Evolutionary conservation across 2,797 vertebrate genomes (phyloP).

Genomic region (Pyrrhura leucotis): DNA sequence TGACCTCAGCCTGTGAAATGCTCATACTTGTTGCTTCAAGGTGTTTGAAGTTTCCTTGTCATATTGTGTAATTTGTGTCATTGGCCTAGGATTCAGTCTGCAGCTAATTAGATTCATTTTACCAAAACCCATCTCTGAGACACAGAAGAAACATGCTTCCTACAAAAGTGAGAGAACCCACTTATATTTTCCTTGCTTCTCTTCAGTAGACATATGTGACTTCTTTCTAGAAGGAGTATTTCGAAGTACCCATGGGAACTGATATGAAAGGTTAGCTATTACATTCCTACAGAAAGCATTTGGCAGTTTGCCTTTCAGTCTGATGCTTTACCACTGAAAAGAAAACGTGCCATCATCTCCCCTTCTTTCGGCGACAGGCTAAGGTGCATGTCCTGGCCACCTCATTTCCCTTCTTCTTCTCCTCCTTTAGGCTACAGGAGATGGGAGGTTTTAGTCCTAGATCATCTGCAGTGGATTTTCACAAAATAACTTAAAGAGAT

Average conservation of each 20-base stretch:
- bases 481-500: neutral
- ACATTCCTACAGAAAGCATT: neutral
- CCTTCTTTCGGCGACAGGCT: neutral
- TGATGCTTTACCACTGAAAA: neutral
- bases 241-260: constrained; percentile 20
- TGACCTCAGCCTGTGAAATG: neutral
- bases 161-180: neutral
- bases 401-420: neutral
- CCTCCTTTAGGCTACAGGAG: neutral
- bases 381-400: neutral
- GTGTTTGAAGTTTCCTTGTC: neutral
- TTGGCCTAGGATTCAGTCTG: neutral
- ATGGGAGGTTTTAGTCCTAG: neutral
- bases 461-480: neutral
- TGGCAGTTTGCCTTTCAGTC: constrained; percentile 14
- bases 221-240: constrained; percentile 28
- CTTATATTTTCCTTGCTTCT: constrained; percentile 20
- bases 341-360: neutral
- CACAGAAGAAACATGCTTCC: neutral
- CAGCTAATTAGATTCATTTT: neutral
- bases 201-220: neutral
- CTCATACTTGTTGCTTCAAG: neutral
- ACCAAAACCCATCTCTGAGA: neutral
- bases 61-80: neutral
- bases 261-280: constrained; percentile 35